Evolutionary conservation across 2,888 invertebrate genomes (phyloP), one percentile per base, ranked within the genome.

Genomic region (Capitulum mitella): DNA sequence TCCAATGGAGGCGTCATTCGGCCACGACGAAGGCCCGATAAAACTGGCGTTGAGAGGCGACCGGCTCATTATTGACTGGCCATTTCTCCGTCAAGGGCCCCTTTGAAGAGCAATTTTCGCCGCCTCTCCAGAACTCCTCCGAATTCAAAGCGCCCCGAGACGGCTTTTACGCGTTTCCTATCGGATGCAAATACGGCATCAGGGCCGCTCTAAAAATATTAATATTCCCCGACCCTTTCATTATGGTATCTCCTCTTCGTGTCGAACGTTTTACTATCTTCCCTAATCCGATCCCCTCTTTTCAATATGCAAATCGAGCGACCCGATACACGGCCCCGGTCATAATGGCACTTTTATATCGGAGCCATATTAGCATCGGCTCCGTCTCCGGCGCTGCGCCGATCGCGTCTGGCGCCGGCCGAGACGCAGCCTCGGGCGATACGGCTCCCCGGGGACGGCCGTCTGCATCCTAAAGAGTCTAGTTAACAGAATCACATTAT

Each of bases 221-320:
- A 70, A 70, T 70, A 70, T 70, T 37, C 70, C 70, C 70, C 70
- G 70, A 70, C 70, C 70, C 70, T 70, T 70, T 70, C 70, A 70
- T 70, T 70, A 70, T 70, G 70, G 70, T 26, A 70, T 70, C 70
- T 70, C 37, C 70, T 40, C 26, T 70, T 70, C 70, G 70, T 70
- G 70, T 70, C 70, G 70, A 70, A 70, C 70, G 70, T 70, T 70
- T 70, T 70, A 70, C 70, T 70, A 70, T 70, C 70, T 70, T 70
- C 40, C 70, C 40, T 70, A 40, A 70, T 70, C 70, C 70, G 70
- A 70, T 40, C 70, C 70, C 70, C 70, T 70, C 70, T 70, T 70
- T 37, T 70, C 70, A 70, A 70, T 70, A 70, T 70, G 70, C 70
- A 70, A 70, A 70, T 70, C 37, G 70, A 2, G 26, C 40, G 40